Base-by-base conservation (phyloP, 2,113 vertebrate genomes). In the Ciconia boyciana region DNA sequence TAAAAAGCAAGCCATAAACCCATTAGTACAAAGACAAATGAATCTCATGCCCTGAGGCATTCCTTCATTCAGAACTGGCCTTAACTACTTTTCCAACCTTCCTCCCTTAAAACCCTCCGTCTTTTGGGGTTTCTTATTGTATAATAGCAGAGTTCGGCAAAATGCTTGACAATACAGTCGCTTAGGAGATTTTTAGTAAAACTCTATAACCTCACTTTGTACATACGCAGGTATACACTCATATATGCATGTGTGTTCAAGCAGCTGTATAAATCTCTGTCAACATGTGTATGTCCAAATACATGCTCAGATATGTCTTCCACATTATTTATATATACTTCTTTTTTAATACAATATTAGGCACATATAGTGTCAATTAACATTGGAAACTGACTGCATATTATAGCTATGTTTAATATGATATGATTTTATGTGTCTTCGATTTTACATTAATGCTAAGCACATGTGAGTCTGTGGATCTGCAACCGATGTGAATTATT, bases 1-100 rank as follows among this genome's bases (percentile, higher is more conserved):
- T 95, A 85, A 95, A 84, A 84, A 80, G 89, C 71, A 87, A 86
- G 79, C 85, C 93, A 74, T 93, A 96, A 89, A 95, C 72, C 92
- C 83, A 89, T 95, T 91, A 95, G 95, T 97, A 94, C 83, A 94
- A 95, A 74, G 89, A 96, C 93, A 89, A 96, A 94, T 79, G 93
- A 94, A 80, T 95, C 94, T 91, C 87, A 68, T 76, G 55, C 76
- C 96, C 75, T 9, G 46, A 94, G 94, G 96, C 93, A 39, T 83
- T 91, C 75, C 92, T 91, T 77, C 80, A 80, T 96, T 97, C 76
- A 44, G 75, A 82, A n/a, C 41, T 28, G 88, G 64, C 68, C 71
- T 85, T 92, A 92, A 87, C 75, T 89, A 82, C 57, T 92, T 96
- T 96, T 79, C 82, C 93, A 96, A 77, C 87, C 11, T 94, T 70